Conservation (phyloP, 1,140 invertebrate species). For the Zaprionus ghesquierei region DNA sequence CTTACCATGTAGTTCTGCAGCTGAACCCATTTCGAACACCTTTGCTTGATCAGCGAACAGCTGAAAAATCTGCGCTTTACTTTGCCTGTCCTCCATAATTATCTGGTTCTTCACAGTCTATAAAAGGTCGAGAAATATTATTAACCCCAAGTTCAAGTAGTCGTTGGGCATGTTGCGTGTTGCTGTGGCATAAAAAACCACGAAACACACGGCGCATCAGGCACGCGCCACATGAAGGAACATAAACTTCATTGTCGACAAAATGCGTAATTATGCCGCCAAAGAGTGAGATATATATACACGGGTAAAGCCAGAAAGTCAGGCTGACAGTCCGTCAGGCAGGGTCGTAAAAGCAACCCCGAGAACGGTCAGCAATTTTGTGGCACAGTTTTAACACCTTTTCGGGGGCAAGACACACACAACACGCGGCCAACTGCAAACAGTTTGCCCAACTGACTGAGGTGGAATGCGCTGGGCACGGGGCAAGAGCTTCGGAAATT, state of each 20-base stretch:
- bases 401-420: slow-evolving; percentile 50
- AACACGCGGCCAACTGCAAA: slow-evolving; percentile 48
- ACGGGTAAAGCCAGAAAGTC: slow-evolving; percentile 36
- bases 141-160: slow-evolving; percentile 53
- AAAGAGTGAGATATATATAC: background rate
- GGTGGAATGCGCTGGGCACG: background rate
- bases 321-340: slow-evolving; percentile 32
- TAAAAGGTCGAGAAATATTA: slow-evolving; percentile 32
- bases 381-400: slow-evolving; percentile 78
- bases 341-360: slow-evolving; percentile 60
- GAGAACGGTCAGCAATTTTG: slow-evolving; percentile 52
- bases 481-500: slow-evolving; percentile 42
- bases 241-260: slow-evolving; percentile 79
- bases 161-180: slow-evolving; percentile 41
- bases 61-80: background rate
- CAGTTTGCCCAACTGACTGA: slow-evolving; percentile 47
- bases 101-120: slow-evolving; percentile 48
- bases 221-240: slow-evolving; percentile 71
- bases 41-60: too few relatives aligned
- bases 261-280: slow-evolving; percentile 70
- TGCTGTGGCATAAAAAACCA: slow-evolving; percentile 31
- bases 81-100: slow-evolving; percentile 35
- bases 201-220: slow-evolving; percentile 26
- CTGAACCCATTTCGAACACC: background rate
- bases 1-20: background rate